Conservation (phyloP, 2,888 invertebrate species). For the Drosophila bunnanda region DNA sequence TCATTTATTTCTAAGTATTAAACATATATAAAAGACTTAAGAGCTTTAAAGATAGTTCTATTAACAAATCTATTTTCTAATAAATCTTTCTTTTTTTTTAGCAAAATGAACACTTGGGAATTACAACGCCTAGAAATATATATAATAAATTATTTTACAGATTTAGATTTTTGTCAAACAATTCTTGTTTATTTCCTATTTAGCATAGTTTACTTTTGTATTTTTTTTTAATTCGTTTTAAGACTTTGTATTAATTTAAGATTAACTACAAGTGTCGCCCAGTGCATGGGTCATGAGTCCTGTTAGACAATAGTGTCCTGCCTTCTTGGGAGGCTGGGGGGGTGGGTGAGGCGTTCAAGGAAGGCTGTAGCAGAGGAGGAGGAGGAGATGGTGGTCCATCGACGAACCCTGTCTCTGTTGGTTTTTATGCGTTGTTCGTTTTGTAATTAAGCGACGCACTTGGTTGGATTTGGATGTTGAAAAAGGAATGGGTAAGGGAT, state of each 20-base stretch:
- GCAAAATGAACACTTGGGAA: no score
- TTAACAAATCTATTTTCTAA: no score
- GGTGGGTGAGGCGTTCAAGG: constrained; percentile 3
- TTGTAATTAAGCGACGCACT: constrained; percentile 80
- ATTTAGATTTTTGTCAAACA: no score
- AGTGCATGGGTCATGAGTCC: constrained; percentile 20
- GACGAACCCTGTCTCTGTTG: constrained; percentile 56
- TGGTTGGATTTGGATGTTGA: constrained; percentile 58
- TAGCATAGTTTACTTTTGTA: no score
- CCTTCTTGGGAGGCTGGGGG: no score
- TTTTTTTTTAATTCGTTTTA: not conserved
- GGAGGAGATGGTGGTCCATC: constrained; percentile 17
- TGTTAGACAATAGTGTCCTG: constrained; percentile 46
- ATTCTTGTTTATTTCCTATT: no score
- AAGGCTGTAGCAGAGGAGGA: not conserved
- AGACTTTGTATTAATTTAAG: not conserved
- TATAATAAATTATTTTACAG: no score
- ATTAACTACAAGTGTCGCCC: not conserved
- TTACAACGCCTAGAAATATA: no score
- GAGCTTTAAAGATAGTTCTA: not conserved
- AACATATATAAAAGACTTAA: not conserved
- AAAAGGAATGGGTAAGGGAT: not conserved
- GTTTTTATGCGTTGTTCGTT: constrained; percentile 81
- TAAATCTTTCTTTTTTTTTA: no score
- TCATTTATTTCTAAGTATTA: not conserved